A percentile compares a stretch with the other conserved stretches of the same genome.
Conservation (phyloP, 2,113 vertebrate genomes). For the Baryphthengus martii region DNA sequence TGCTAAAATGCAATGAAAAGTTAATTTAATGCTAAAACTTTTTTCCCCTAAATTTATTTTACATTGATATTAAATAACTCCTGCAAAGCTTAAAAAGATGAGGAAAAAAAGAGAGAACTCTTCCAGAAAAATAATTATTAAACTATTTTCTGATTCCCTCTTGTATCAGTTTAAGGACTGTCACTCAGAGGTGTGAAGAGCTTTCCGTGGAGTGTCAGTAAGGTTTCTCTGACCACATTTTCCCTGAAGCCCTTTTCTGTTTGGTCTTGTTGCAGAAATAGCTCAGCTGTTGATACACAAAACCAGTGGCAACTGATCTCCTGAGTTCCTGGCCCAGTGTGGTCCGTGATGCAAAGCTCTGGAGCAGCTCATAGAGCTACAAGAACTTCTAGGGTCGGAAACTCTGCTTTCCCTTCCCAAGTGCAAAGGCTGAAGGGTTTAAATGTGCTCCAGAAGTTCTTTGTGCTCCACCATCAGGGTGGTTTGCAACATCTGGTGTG, state of each 20-base stretch:
- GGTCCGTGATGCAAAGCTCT: not conserved
- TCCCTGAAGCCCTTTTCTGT: not conserved
- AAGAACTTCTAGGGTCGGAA: not conserved
- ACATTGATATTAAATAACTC: slow-evolving; percentile 31
- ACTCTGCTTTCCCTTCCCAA: not conserved
- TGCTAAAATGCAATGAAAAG: slow-evolving; percentile 67
- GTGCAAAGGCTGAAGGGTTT: not conserved
- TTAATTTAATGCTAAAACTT: slow-evolving; percentile 54
- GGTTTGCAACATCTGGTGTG: not conserved
- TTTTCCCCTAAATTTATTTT: slow-evolving; percentile 33
- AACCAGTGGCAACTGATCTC: not conserved
- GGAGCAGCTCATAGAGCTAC: not conserved
- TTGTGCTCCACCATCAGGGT: not conserved
- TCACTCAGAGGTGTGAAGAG: not conserved
- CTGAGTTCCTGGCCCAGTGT: fast-evolving
- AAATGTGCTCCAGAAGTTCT: not conserved
- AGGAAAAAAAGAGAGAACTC: not conserved
- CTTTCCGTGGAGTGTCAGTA: not conserved
- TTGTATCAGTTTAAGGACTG: not conserved
- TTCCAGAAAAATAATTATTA: not conserved
- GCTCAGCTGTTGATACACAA: not conserved
- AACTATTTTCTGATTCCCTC: not conserved
- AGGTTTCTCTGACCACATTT: not conserved
- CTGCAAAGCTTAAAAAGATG: not conserved
- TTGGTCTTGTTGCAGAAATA: not conserved